Conservation (phyloP, 2,113 vertebrate genomes). For the Ahaetulla prasina region DNA sequence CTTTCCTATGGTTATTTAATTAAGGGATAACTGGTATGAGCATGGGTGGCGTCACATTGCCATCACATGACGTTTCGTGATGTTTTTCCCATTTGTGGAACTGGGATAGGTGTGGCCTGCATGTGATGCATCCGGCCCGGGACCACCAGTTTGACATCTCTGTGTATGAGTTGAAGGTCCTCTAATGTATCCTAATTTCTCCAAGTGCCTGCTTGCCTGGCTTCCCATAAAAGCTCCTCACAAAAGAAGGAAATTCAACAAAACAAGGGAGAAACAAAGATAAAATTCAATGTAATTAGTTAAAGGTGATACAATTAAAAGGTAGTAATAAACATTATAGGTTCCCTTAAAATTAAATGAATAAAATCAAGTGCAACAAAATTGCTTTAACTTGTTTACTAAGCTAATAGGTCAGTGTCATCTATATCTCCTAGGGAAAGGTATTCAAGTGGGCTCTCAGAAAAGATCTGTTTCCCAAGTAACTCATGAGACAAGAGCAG, state of each 20-base stretch:
- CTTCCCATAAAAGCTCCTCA: not conserved
- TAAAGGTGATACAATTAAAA: not conserved
- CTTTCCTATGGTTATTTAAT: not conserved
- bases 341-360: not conserved
- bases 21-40: not conserved
- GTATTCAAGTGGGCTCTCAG: not conserved
- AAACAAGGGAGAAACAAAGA: not conserved
- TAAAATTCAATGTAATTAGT: not conserved
- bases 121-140: too few relatives aligned
- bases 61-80: too few relatives aligned
- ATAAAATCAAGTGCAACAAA: not conserved
- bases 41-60: too few relatives aligned
- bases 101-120: too few relatives aligned
- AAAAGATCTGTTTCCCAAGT: not conserved
- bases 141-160: too few relatives aligned
- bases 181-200: not conserved
- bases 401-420: not conserved
- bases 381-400: not conserved
- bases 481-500: not conserved
- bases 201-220: not conserved
- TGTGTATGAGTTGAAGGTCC: not conserved
- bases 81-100: too few relatives aligned
- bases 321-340: not conserved
- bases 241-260: not conserved
- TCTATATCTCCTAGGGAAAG: not conserved